Base-by-base conservation (phyloP, 2,797 vertebrate species). In the Mormyrops attenuatus region DNA sequence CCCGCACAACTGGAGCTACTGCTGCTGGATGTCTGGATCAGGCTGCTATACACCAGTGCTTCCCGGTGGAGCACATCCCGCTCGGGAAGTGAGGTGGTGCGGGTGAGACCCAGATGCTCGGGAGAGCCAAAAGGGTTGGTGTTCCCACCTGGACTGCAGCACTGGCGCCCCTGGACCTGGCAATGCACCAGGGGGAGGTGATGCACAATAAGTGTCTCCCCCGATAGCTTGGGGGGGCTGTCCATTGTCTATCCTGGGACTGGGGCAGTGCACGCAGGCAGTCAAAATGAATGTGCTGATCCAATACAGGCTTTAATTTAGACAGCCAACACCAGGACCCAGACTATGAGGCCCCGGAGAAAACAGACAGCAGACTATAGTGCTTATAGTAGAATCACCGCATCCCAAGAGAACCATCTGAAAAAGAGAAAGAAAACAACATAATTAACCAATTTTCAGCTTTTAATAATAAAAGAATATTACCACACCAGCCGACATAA, bases 101-200 rank as follows among this genome's bases (percentile, higher is more conserved):
- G 96, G 2, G 96, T 96, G 90, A 97, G 87, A 41, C 97, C 97
- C 90, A 98, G 94, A 92, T 94, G 96, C 92, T 98, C 98, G 0
- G 97, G 94, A 0, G 95, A 95, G 93, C 97, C 96, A 92, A 99
- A 98, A 0, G 96, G 96, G 88, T 97, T 97, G 93, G 95, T 93
- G 92, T 97, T 96, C 91, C 97, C 95, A 88, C 97, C 84, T 0
- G 94, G 93, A 88, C 93, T 91, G 1, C 97, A 97, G 93, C 94
- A 96, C 93, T 96, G 95, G 0, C 92, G 90, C 3, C 97, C 97
- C 0, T 97, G 97, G 89, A 99, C 97, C 94, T 99, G 98, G 93
- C 98, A 99, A 91, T 99, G 98, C 89, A 99, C 97, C 94, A 99
- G 95, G 30, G 98, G 98, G 90, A 99, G 98, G 94, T 99, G 98